These are phyloP conservation scores for Pocillopora verrucosa DNA, from an alignment of 64 coral and sea anemone genomes.

Conservation along the genomic window DNA sequence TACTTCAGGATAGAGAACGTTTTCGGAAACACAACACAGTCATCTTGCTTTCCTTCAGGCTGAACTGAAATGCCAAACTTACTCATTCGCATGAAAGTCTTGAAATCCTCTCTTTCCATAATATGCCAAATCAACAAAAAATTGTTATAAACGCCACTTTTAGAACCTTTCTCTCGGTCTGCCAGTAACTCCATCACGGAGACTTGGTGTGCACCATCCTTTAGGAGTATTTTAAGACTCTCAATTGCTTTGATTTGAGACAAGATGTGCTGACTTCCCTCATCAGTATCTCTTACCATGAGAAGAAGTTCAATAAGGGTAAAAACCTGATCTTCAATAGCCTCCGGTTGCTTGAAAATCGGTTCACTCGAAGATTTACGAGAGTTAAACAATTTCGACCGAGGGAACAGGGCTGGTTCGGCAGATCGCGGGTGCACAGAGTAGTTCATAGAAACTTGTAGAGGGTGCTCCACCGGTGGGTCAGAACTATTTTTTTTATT, in stretches of 20 bases:
- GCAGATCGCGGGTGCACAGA: slow-evolving; percentile 32
- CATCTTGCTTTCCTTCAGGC: slow-evolving; percentile 51
- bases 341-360: slow-evolving; percentile 15
- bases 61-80: slow-evolving; percentile 54
- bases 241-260: slow-evolving; percentile 31
- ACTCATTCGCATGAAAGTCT: slow-evolving; percentile 35
- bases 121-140: slow-evolving; percentile 59
- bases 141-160: slow-evolving; percentile 38
- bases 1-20: neutral
- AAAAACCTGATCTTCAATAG: slow-evolving; percentile 45
- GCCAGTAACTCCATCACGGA: slow-evolving; percentile 28
- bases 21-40: slow-evolving; percentile 43
- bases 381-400: slow-evolving; percentile 13
- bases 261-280: slow-evolving; percentile 1
- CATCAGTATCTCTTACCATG: slow-evolving; percentile 25
- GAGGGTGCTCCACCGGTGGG: neutral
- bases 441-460: slow-evolving; percentile 52
- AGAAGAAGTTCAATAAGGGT: slow-evolving; percentile 59
- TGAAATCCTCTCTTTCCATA: slow-evolving; percentile 46
- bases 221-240: slow-evolving; percentile 8
- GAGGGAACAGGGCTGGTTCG: slow-evolving; percentile 45
- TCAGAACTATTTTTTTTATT: neutral
- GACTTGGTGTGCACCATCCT: slow-evolving; percentile 25
- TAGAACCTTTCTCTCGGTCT: slow-evolving; percentile 1
- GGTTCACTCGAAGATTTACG: neutral